These are phyloP conservation scores for Hydrochoerus hydrochaeris DNA, from an alignment of 2,113 vertebrate species.

Conservation along the genomic window DNA sequence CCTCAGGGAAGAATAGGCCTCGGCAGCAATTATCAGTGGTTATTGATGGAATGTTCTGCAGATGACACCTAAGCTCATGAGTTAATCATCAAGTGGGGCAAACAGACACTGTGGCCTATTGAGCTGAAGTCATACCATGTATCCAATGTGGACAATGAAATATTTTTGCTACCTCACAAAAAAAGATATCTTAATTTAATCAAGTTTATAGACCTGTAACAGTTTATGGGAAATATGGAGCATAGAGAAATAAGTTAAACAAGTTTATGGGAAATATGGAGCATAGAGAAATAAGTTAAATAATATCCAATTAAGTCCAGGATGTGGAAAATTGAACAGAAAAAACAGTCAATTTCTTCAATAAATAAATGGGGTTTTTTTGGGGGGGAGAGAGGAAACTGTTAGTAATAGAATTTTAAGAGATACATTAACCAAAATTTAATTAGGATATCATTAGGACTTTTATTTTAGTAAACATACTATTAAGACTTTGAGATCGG, in stretches of 20 bases:
- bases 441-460: not conserved
- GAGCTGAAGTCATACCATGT: not conserved
- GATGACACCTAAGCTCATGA: not conserved
- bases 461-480: not conserved
- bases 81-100: too few relatives aligned
- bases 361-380: constrained; percentile 24
- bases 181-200: not conserved
- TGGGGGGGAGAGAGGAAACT: not conserved
- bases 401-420: not conserved
- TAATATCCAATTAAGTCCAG: not conserved
- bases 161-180: not conserved
- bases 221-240: not conserved
- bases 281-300: not conserved
- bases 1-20: not conserved
- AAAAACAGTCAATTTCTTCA: not conserved
- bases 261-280: not conserved
- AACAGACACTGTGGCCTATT: not conserved
- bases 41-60: not conserved
- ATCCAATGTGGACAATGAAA: not conserved
- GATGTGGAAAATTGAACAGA: not conserved
- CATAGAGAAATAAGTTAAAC: not conserved
- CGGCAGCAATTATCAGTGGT: not conserved
- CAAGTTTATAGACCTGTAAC: not conserved
- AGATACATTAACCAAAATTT: not conserved
- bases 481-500: not conserved